Evolutionary conservation across 2,888 invertebrate species (phyloP).

Genomic region (Apoderus coryli): DNA sequence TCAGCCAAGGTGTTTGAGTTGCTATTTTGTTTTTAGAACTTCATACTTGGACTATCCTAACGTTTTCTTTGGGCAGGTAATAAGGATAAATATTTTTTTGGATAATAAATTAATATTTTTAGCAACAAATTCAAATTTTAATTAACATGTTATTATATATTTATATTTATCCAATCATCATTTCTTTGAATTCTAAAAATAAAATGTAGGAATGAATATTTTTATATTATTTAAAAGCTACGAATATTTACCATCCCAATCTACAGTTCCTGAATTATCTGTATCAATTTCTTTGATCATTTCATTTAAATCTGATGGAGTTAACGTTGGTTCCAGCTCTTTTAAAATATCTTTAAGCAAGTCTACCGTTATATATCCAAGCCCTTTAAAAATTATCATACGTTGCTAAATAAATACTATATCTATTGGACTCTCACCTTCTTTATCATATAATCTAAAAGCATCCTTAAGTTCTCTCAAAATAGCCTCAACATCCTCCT

Average conservation of each 20-base stretch:
- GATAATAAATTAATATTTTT: too few relatives aligned
- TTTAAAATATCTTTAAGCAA: constrained; percentile 80
- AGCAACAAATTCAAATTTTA: too few relatives aligned
- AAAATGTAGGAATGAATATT: not conserved
- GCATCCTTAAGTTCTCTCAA: constrained; percentile 86
- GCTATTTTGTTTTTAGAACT: too few relatives aligned
- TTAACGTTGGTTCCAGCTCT: constrained; percentile 82
- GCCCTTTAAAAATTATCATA: constrained; percentile 42
- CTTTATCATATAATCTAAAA: constrained; percentile 90
- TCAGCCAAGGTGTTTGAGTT: too few relatives aligned
- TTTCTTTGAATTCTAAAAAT: constrained; percentile 15
- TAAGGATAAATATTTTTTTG: too few relatives aligned
- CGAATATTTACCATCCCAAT: constrained; percentile 71
- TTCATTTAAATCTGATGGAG: constrained; percentile 74
- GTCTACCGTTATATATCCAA: constrained; percentile 80
- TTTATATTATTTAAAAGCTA: not conserved
- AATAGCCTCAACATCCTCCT: constrained; percentile 79
- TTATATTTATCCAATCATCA: constrained; percentile 18
- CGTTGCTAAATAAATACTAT: too few relatives aligned
- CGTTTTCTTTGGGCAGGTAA: too few relatives aligned
- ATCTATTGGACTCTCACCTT: too few relatives aligned
- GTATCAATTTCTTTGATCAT: constrained; percentile 94
- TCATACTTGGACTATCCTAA: too few relatives aligned
- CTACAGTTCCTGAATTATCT: constrained; percentile 93
- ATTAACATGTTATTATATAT: too few relatives aligned